These are phyloP conservation scores for Ypsolopha scabrella DNA, from an alignment of 2,888 invertebrate species.

Conservation along the genomic window DNA sequence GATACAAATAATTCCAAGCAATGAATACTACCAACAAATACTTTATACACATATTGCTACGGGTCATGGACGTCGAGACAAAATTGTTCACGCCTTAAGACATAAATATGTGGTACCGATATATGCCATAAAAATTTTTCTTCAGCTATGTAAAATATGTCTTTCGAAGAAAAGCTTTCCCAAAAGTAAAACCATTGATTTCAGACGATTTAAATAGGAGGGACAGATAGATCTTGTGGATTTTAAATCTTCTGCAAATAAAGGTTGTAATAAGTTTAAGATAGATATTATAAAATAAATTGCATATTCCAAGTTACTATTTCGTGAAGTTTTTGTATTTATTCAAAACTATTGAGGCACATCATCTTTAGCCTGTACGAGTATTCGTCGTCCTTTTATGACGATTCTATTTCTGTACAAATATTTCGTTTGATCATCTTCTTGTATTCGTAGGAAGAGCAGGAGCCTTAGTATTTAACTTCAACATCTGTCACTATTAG, in stretches of 20 bases:
- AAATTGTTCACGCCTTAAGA: conserved; percentile 16
- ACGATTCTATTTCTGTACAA: too few species aligned
- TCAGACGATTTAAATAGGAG: conserved; percentile 19
- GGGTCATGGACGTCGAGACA: conserved; percentile 19
- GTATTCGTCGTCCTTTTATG: too few species aligned
- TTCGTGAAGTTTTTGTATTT: too few species aligned
- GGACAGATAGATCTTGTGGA: conserved; percentile 27
- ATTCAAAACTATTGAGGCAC: too few species aligned
- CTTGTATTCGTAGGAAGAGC: too few species aligned
- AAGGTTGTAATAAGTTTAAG: conserved; percentile 29
- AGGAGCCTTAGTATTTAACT: too few species aligned
- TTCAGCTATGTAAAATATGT: conserved; percentile 14
- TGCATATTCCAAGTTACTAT: too few species aligned
- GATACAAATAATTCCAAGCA: conserved; percentile 13
- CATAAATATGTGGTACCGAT: conserved; percentile 14
- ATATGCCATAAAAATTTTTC: conserved; percentile 14
- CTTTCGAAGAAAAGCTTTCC: conserved; percentile 12
- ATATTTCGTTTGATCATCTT: too few species aligned
- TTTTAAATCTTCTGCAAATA: conserved; percentile 21
- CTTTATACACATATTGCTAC: conserved; percentile 15
- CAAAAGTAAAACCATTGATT: conserved; percentile 17
- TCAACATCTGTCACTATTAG: too few species aligned
- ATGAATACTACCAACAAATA: conserved; percentile 11
- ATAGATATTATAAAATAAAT: too few species aligned
- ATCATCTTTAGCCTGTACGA: too few species aligned